A percentile compares a stretch with the other conserved stretches of the same genome.
phyloP scores from a whole-genome alignment of 1,140 invertebrate species.

The Ceratitis capitata region DNA sequence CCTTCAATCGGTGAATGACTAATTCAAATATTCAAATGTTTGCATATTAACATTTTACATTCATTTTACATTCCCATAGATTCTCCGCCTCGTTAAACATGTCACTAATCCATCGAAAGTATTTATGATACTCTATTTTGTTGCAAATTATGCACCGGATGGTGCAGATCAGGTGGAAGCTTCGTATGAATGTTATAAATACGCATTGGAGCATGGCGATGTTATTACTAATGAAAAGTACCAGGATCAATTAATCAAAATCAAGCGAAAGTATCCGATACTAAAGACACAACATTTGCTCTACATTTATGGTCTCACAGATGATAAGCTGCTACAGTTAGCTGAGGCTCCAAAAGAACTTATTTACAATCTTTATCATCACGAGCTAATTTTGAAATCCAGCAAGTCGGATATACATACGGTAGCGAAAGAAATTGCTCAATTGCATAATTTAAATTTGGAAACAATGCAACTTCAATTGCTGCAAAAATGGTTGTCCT shows the following conservation, averaged over 20 bases:
- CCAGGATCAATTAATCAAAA: constrained; percentile 65
- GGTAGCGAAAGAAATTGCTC: constrained; percentile 69
- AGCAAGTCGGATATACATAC: constrained; percentile 69
- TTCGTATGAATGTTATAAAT: constrained; percentile 70
- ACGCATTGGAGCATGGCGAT: constrained; percentile 64
- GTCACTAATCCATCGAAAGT: constrained; percentile 54
- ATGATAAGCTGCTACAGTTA: constrained; percentile 68
- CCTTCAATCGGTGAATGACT: constrained; percentile 52
- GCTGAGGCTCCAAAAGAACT: constrained; percentile 68
- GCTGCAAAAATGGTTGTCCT: constrained; percentile 60
- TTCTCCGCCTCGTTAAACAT: constrained; percentile 54
- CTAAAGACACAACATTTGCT: constrained; percentile 69
- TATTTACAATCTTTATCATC: constrained; percentile 68
- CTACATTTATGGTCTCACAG: constrained; percentile 69
- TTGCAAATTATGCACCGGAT: constrained; percentile 56
- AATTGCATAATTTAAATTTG: constrained; percentile 56
- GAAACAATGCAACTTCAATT: constrained; percentile 55
- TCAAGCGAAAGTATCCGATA: constrained; percentile 68
- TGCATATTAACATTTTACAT: background rate
- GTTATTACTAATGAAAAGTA: constrained; percentile 66
- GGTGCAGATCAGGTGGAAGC: constrained; percentile 72
- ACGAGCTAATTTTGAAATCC: constrained; percentile 67
- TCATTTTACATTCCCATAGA: constrained; percentile 41
- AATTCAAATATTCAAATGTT: background rate
- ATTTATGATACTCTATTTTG: constrained; percentile 60